phyloP scores from a whole-genome alignment of 2,888 invertebrate species.

The Apotomis turbidana region DNA sequence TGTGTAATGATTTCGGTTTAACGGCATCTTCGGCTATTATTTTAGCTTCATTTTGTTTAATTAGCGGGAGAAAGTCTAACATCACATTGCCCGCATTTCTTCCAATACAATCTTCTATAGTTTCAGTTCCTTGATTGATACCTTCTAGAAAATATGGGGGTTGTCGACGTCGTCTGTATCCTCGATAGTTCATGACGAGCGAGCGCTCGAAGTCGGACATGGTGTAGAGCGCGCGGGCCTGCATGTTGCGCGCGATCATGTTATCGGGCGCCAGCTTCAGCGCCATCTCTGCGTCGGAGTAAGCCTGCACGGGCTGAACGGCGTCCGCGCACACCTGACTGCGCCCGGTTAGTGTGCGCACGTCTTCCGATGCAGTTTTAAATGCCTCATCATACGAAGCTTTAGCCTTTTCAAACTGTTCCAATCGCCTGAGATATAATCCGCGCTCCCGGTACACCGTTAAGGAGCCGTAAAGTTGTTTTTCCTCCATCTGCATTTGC shows the following conservation, averaged over 20 bases:
- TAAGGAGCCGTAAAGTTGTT: slow-evolving; percentile 68
- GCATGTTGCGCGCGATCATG: slow-evolving; percentile 76
- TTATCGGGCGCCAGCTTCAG: slow-evolving; percentile 71
- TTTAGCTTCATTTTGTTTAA: slow-evolving; percentile 65
- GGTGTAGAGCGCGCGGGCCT: slow-evolving; percentile 75
- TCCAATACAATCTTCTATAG: slow-evolving; percentile 78
- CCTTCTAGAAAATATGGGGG: slow-evolving; percentile 78
- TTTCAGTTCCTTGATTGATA: slow-evolving; percentile 76
- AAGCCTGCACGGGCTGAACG: slow-evolving; percentile 72
- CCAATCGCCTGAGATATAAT: slow-evolving; percentile 70
- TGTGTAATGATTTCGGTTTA: slow-evolving; percentile 60
- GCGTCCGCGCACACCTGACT: slow-evolving; percentile 77
- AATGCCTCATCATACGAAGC: slow-evolving; percentile 74
- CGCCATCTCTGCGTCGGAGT: slow-evolving; percentile 73
- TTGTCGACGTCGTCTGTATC: slow-evolving; percentile 63
- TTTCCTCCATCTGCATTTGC: slow-evolving; percentile 66
- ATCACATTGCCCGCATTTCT: slow-evolving; percentile 72
- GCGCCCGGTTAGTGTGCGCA: slow-evolving; percentile 69
- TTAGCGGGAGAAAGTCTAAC: slow-evolving; percentile 74
- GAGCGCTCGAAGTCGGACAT: slow-evolving; percentile 78
- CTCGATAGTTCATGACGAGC: slow-evolving; percentile 76
- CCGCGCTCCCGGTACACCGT: slow-evolving; percentile 77
- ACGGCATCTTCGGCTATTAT: slow-evolving; percentile 51
- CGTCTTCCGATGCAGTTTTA: slow-evolving; percentile 64
- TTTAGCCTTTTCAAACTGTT: slow-evolving; percentile 76